Evolutionary conservation across 2,888 invertebrate genomes (phyloP), one percentile per base, ranked within the genome.

Genomic region (Drosophila multiciliata): DNA sequence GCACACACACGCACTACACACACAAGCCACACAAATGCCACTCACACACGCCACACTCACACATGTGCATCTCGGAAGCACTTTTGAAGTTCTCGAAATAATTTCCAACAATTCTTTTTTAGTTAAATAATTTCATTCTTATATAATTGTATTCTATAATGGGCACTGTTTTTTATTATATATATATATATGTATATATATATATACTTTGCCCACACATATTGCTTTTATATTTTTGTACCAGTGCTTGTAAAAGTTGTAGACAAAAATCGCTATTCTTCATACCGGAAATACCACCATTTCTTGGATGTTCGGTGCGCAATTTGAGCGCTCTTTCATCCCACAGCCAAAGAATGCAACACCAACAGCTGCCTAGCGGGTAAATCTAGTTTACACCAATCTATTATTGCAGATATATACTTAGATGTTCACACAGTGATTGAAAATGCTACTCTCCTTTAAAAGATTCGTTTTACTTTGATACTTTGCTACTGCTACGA

Each of bases 201-300:
- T 32, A 29, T 57, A 20, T 66, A 38, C 23, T 61, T 42, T 36
- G n/a, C 12, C 12, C 23, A 23, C 32, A 26, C 29, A 8, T 55
- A 48, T 23, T 45, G 52, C 35, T 23, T 45, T 45, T 45, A 66
- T 50, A 35, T 20, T 35, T 35, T 64, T 57, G 52, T 67, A 66
- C 91, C 91, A 93, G 93, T 91, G 92, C 93, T 92, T 93, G 92
- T 90, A 92, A 92, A 90, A 92, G 88, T 92, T 92, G 92, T 89
- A 91, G 90, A 89, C 90, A 89, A 91, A 92, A 91, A 89, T 89
- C 91, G 87, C 91, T 91, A 91, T 53, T 73, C 52, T 75, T 73
- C 66, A 90, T 92, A 86, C 91, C 91, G 91, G 92, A 92, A 90
- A 93, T 93, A 82, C 93, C 93, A 75, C 89, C 92, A 85, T 93